A percentile compares a stretch with the other conserved stretches of the same genome.
These are phyloP conservation scores for Rhombomys opimus DNA, from an alignment of 2,113 vertebrate species.

Conservation along the genomic window DNA sequence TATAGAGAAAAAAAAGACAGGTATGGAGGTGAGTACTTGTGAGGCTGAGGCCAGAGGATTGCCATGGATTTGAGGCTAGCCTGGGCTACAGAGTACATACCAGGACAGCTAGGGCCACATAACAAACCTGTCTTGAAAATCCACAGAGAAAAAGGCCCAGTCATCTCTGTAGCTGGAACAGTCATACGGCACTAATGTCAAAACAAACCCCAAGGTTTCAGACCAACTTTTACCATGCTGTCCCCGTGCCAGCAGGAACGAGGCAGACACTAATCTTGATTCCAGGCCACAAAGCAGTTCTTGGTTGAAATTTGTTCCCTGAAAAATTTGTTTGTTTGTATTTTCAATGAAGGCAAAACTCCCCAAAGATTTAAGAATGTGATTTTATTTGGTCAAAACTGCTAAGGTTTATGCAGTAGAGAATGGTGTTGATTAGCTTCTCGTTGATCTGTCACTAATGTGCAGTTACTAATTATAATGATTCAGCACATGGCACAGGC, in stretches of 20 bases:
- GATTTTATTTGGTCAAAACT: conserved; percentile 67
- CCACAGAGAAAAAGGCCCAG: background rate
- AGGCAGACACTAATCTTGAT: background rate
- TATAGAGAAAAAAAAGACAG: background rate
- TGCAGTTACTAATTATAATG: background rate
- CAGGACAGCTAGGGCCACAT: background rate
- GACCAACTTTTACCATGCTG: background rate
- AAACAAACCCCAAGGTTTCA: background rate
- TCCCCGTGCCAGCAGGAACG: background rate
- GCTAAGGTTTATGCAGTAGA: conserved; percentile 24
- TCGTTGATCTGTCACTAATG: background rate
- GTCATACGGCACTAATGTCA: background rate
- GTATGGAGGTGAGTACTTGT: background rate
- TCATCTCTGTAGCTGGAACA: background rate
- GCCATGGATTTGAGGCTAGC: background rate
- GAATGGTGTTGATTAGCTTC: background rate
- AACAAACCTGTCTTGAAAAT: background rate
- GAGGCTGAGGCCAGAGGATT: background rate
- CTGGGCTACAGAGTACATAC: background rate
- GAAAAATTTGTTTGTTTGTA: background rate
- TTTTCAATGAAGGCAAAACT: conserved; percentile 32
- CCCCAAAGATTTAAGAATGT: conserved; percentile 53
- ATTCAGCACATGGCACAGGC: conserved; percentile 4
- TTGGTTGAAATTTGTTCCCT: background rate
- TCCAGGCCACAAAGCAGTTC: background rate